A percentile compares a stretch with the other conserved stretches of the same genome.
Conservation (phyloP, 2,888 invertebrate species). For the Xestia rhomboidea region DNA sequence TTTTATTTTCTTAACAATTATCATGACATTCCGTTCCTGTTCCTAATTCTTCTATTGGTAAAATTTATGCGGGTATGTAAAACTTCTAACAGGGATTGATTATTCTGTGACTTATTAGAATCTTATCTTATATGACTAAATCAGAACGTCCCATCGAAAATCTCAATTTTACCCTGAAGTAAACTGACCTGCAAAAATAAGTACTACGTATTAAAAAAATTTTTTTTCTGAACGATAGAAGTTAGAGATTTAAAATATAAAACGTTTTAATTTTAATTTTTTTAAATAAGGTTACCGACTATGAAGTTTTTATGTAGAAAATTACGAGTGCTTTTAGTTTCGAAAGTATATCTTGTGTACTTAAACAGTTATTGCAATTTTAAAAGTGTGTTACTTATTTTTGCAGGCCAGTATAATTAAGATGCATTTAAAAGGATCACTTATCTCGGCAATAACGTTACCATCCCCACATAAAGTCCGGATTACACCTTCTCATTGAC, state of each 20-base stretch:
- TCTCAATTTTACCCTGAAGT: neutral
- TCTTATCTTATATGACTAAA: constrained; percentile 25
- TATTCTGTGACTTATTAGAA: neutral
- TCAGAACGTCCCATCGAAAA: neutral
- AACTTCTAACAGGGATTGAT: neutral
- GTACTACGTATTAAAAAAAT: too few relatives aligned
- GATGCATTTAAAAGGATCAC: neutral
- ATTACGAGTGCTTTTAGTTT: too few relatives aligned
- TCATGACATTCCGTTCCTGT: neutral
- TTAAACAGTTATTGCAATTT: too few relatives aligned
- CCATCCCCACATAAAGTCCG: constrained; percentile 17
- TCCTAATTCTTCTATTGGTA: neutral
- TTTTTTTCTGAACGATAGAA: too few relatives aligned
- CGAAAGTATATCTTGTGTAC: too few relatives aligned
- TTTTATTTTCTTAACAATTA: neutral
- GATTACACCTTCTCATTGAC: constrained; percentile 62
- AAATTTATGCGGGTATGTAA: neutral
- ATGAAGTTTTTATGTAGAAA: too few relatives aligned
- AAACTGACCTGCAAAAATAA: too few relatives aligned
- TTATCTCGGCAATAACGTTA: constrained; percentile 13
- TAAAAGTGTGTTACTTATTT: too few relatives aligned
- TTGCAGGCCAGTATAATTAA: too few relatives aligned
- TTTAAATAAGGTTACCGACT: too few relatives aligned
- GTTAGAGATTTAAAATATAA: too few relatives aligned
- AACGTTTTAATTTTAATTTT: too few relatives aligned